A percentile compares a stretch with the other conserved stretches of the same genome.
Conservation (phyloP, 2,113 vertebrate genomes). For the Oncorhynchus masou region DNA sequence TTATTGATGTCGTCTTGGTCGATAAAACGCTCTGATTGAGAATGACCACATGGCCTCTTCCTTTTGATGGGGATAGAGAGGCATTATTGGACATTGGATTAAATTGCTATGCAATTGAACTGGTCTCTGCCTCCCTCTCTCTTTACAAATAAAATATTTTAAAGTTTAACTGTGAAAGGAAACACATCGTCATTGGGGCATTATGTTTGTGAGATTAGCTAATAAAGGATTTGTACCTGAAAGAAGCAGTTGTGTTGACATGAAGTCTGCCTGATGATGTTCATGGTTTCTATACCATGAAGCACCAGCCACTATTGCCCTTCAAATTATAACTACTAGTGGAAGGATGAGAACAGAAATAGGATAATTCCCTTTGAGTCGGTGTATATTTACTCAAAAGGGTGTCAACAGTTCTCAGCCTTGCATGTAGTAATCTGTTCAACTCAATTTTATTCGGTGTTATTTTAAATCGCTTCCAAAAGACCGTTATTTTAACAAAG, state of each 20-base stretch:
- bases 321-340: background rate
- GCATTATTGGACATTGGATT: slow-evolving; percentile 75
- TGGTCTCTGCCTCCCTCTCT: slow-evolving; percentile 77
- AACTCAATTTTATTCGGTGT: background rate
- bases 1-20: slow-evolving; percentile 74
- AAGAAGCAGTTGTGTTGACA: slow-evolving; percentile 29
- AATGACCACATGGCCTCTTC: slow-evolving; percentile 73
- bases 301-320: slow-evolving; percentile 5
- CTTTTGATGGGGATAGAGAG: slow-evolving; percentile 76
- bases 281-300: slow-evolving; percentile 28
- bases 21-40: slow-evolving; percentile 67
- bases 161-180: slow-evolving; percentile 68
- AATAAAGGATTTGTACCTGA: slow-evolving; percentile 60
- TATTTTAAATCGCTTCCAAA: background rate
- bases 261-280: slow-evolving; percentile 46
- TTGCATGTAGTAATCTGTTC: background rate
- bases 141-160: slow-evolving; percentile 72
- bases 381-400: background rate
- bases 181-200: slow-evolving; percentile 61
- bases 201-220: slow-evolving; percentile 62
- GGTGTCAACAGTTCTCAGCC: background rate
- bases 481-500: background rate
- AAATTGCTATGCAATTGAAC: slow-evolving; percentile 84
- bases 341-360: background rate
- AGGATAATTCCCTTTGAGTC: background rate